phyloP scores from a whole-genome alignment of 2,888 invertebrate species.

The Eupithecia dodoneata region DNA sequence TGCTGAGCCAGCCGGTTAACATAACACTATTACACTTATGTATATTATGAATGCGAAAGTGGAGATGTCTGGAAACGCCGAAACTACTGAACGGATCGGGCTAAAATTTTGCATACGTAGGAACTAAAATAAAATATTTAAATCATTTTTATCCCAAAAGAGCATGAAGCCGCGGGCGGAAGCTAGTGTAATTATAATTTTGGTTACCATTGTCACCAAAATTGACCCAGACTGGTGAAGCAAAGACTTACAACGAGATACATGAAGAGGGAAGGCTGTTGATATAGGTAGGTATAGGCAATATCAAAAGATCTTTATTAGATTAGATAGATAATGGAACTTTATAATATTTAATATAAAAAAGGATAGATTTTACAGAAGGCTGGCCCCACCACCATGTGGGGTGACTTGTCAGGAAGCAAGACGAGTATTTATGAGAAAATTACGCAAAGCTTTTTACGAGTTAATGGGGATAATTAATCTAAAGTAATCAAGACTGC shows the following conservation, averaged over 20 bases:
- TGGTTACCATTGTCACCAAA: neutral
- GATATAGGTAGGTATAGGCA: no score
- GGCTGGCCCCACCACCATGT: neutral
- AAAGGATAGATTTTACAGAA: neutral
- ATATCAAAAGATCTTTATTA: no score
- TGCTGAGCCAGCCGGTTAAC: neutral
- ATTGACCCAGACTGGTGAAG: neutral
- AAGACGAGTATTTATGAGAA: neutral
- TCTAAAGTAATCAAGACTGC: slow-evolving; percentile 3
- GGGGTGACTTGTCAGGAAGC: neutral
- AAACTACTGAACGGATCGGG: no score
- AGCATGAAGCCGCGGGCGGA: no score
- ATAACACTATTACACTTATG: neutral
- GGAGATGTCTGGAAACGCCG: no score
- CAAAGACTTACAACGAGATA: neutral
- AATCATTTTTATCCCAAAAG: no score
- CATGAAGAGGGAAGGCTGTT: no score
- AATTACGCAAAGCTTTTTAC: neutral
- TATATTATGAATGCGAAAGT: no score
- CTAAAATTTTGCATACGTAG: no score
- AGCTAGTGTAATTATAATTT: neutral
- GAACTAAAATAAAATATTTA: no score
- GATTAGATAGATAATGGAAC: no score
- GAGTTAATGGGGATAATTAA: neutral
- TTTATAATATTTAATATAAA: no score